Conservation (phyloP, 2,888 invertebrate species). For the Anoplius nigerrimus region DNA sequence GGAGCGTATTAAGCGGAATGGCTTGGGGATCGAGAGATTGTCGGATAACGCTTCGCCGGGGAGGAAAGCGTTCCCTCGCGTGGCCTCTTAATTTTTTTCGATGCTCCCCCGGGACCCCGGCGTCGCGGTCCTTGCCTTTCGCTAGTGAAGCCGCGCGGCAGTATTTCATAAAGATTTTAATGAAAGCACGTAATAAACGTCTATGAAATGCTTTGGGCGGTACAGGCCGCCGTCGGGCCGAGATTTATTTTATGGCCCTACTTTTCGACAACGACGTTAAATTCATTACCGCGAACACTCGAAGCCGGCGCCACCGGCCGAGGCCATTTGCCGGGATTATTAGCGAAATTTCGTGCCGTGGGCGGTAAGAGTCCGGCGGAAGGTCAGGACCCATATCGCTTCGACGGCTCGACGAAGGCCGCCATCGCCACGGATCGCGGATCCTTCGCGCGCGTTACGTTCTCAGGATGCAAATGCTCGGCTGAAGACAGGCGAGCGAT, state of each 20-base stretch:
- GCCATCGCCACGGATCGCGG: no score
- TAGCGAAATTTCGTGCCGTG: constrained; percentile 51
- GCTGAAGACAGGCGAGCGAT: background rate
- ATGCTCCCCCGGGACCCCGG: no score
- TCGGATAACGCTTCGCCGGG: background rate
- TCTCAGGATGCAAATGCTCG: background rate
- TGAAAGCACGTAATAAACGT: constrained; percentile 63
- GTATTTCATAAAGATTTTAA: constrained; percentile 63
- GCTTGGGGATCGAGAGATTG: background rate
- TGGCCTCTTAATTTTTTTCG: no score
- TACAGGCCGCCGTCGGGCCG: constrained; percentile 41
- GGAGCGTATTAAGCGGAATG: no score
- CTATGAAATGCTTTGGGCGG: constrained; percentile 49
- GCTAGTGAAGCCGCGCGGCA: constrained; percentile 43
- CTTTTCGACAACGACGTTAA: constrained; percentile 65
- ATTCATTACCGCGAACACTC: constrained; percentile 60
- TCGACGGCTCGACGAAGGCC: background rate
- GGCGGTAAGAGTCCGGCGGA: constrained; percentile 7
- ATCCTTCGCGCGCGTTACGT: background rate
- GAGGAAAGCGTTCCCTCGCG: background rate
- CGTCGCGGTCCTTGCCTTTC: constrained; percentile 28
- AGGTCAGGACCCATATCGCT: background rate
- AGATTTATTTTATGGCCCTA: constrained; percentile 63
- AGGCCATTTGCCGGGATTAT: constrained; percentile 57
- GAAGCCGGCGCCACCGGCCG: constrained; percentile 34